A percentile compares a stretch with the other conserved stretches of the same genome.
phyloP scores from a whole-genome alignment of 2,113 vertebrate genomes.

The Panthera tigris region DNA sequence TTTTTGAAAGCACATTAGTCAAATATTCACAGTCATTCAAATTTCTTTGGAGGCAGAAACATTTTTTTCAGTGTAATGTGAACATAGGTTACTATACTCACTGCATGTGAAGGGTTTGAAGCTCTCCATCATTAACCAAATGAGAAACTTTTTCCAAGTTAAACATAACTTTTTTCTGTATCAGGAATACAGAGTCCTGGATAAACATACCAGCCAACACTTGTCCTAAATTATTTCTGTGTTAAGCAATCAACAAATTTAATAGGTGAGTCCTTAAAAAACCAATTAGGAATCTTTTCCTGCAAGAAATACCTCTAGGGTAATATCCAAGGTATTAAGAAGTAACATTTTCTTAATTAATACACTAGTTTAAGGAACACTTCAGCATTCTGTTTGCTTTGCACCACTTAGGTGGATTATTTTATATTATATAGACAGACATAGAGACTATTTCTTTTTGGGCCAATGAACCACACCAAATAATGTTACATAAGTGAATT shows the following conservation, averaged over 20 bases:
- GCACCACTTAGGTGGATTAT: neutral
- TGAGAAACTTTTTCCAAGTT: conserved; percentile 32
- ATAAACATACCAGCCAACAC: neutral
- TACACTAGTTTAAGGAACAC: neutral
- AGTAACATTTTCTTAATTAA: conserved; percentile 15
- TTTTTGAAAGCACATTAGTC: conserved; percentile 24
- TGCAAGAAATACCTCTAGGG: neutral
- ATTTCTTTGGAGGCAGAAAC: conserved; percentile 51
- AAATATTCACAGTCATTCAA: conserved; percentile 23
- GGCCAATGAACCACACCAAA: neutral
- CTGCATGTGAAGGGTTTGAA: neutral
- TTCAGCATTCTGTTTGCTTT: neutral
- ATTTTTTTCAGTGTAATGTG: neutral
- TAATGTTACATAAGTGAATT: neutral
- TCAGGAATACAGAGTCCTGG: neutral
- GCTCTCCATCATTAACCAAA: neutral
- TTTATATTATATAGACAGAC: neutral
- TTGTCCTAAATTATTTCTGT: neutral
- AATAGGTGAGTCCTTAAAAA: neutral
- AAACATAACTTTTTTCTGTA: neutral
- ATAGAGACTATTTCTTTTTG: neutral
- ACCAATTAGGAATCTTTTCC: conserved; percentile 11
- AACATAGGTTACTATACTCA: neutral
- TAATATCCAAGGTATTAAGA: conserved; percentile 19
- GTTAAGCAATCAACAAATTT: conserved; percentile 12